Percentiles rank a stretch among this genome's conserved stretches.
Conservation (phyloP, 2,888 invertebrate species). For the Eupithecia subfuscata region DNA sequence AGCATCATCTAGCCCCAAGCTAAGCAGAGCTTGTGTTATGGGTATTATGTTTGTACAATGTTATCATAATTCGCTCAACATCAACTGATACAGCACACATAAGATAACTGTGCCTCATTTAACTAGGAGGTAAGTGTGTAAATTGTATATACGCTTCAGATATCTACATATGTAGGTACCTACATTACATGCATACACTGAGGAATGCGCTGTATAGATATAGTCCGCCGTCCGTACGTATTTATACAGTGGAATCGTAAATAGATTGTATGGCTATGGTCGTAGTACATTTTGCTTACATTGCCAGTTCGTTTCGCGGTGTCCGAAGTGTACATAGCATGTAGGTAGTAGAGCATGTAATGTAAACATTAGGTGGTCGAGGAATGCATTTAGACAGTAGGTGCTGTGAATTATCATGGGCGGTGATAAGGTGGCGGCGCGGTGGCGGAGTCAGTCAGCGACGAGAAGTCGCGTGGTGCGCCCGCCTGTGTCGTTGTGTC, state of each 20-base stretch:
- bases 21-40: too few species aligned
- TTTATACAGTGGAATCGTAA: conserved; percentile 79
- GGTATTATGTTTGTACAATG: conserved; percentile 30
- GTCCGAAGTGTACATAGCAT: conserved; percentile 65
- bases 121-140: conserved; percentile 54
- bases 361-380: conserved; percentile 81
- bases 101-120: conserved; percentile 46
- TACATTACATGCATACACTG: conserved; percentile 62
- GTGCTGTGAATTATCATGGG: conserved; percentile 83
- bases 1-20: too few species aligned
- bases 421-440: conserved; percentile 80
- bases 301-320: conserved; percentile 69
- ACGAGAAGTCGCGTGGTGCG: conserved; percentile 82
- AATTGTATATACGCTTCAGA: conserved; percentile 59
- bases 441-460: conserved; percentile 75
- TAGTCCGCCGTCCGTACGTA: conserved; percentile 67
- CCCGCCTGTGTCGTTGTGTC: conserved; percentile 72
- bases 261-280: conserved; percentile 81
- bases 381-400: conserved; percentile 81
- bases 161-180: conserved; percentile 23
- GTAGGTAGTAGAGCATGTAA: conserved; percentile 71
- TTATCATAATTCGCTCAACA: conserved; percentile 43
- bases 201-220: conserved; percentile 74
- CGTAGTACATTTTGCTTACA: conserved; percentile 70
- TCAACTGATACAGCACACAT: conserved; percentile 41